phyloP scores from a whole-genome alignment of 2,888 invertebrate species.

The Anoplius nigerrimus region DNA sequence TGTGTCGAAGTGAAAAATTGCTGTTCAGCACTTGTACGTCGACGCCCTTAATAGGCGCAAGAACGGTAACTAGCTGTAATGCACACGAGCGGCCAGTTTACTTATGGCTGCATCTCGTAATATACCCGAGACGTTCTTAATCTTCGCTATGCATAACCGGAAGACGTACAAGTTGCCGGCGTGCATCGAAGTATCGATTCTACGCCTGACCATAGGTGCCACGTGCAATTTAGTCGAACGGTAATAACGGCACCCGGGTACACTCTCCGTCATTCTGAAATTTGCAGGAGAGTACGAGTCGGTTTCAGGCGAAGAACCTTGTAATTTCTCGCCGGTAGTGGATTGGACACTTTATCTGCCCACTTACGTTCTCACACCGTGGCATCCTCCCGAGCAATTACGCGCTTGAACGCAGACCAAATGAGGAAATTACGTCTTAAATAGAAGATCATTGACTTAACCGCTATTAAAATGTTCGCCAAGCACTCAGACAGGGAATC shows the following conservation, averaged over 20 bases:
- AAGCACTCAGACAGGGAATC: no score
- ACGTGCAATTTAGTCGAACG: no score
- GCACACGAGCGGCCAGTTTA: slow-evolving; percentile 17
- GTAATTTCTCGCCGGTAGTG: slow-evolving; percentile 7
- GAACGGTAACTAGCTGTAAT: no score
- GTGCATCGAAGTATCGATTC: slow-evolving; percentile 53
- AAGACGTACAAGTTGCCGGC: slow-evolving; percentile 54
- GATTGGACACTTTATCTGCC: slow-evolving; percentile 2
- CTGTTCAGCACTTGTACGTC: no score
- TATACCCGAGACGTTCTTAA: slow-evolving; percentile 47
- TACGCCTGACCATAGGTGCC: background rate
- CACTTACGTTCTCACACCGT: background rate
- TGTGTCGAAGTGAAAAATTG: no score
- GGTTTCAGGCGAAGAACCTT: background rate
- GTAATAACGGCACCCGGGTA: background rate
- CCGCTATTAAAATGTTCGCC: no score
- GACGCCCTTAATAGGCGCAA: no score
- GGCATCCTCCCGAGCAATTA: background rate
- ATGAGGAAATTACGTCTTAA: background rate
- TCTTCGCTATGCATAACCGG: slow-evolving; percentile 51
- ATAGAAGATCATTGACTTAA: background rate
- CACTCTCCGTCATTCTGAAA: background rate
- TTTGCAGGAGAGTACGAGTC: no score
- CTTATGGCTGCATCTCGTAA: slow-evolving; percentile 34
- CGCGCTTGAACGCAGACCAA: background rate